A percentile compares a stretch with the other conserved stretches of the same genome.
These are phyloP conservation scores for Diplodus sargus DNA, from an alignment of 2,797 vertebrate genomes.

Conservation along the genomic window DNA sequence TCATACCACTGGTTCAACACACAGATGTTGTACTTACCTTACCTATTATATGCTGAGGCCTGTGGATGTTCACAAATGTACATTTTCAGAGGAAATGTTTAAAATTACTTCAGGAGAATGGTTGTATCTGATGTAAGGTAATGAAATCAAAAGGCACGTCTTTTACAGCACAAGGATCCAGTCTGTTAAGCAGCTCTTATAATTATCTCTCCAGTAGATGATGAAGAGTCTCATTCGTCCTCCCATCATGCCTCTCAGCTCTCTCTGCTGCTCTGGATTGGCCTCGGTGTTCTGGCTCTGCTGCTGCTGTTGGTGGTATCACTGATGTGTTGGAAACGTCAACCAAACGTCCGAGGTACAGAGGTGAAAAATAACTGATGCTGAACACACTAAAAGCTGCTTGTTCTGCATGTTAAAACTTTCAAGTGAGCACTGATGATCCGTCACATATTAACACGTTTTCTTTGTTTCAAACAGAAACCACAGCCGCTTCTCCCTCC, in stretches of 20 bases:
- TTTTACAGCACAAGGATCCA: too few relatives aligned
- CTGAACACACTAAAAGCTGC: neutral
- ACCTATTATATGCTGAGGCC: too few relatives aligned
- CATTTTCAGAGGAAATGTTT: too few relatives aligned
- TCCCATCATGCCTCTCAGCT: too few relatives aligned
- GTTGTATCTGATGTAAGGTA: too few relatives aligned
- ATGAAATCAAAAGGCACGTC: too few relatives aligned
- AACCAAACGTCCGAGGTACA: neutral
- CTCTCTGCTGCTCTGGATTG: neutral
- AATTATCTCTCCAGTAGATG: neutral
- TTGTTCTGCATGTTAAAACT: too few relatives aligned
- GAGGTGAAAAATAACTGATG: neutral
- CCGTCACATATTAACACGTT: neutral
- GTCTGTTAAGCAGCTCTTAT: neutral
- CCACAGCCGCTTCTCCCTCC: neutral
- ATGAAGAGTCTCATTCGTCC: neutral
- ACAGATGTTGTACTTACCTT: neutral
- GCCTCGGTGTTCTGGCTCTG: neutral
- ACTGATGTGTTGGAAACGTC: neutral
- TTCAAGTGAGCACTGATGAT: too few relatives aligned
- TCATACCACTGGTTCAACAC: neutral
- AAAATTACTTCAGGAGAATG: too few relatives aligned
- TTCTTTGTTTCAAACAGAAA: neutral
- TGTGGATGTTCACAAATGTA: too few relatives aligned
- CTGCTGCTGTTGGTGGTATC: constrained; percentile 2